These are phyloP conservation scores for Dromius quadrimaculatus DNA, from an alignment of 2,888 invertebrate genomes.

Conservation along the genomic window DNA sequence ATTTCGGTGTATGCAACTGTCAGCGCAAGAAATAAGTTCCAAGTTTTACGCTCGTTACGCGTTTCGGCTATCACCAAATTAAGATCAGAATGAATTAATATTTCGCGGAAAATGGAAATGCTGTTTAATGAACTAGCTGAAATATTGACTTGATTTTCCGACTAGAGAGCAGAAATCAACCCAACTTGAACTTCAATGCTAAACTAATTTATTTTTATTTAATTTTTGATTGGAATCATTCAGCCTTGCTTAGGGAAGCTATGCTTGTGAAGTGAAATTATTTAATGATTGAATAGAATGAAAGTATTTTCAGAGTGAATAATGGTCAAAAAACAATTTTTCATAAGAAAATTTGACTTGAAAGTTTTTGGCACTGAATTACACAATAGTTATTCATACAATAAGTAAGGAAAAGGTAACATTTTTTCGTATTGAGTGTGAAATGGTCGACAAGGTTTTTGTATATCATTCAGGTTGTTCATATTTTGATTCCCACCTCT, in stretches of 20 bases:
- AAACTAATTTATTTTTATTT: background rate
- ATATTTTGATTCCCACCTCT: no score
- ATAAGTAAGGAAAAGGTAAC: no score
- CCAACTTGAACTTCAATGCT: background rate
- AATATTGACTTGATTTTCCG: slow-evolving; percentile 25
- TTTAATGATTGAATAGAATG: no score
- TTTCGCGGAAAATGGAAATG: slow-evolving; percentile 10
- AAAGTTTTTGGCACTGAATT: no score
- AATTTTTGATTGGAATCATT: background rate
- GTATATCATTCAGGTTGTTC: no score
- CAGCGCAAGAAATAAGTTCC: slow-evolving; percentile 1
- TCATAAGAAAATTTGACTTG: no score
- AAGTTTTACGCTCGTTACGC: slow-evolving; percentile 16
- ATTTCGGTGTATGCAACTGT: slow-evolving; percentile 19
- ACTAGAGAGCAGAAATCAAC: background rate
- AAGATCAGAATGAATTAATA: slow-evolving; percentile 30
- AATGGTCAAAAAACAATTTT: no score
- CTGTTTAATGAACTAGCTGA: slow-evolving; percentile 31
- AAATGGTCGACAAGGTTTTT: no score
- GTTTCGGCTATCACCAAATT: slow-evolving; percentile 26
- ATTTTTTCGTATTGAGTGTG: no score
- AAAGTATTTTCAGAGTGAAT: no score
- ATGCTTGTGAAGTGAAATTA: no score
- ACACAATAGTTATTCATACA: no score
- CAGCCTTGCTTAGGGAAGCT: background rate